Evolutionary conservation across 1,140 invertebrate species (phyloP).

Genomic region (Drosophila sproati): DNA sequence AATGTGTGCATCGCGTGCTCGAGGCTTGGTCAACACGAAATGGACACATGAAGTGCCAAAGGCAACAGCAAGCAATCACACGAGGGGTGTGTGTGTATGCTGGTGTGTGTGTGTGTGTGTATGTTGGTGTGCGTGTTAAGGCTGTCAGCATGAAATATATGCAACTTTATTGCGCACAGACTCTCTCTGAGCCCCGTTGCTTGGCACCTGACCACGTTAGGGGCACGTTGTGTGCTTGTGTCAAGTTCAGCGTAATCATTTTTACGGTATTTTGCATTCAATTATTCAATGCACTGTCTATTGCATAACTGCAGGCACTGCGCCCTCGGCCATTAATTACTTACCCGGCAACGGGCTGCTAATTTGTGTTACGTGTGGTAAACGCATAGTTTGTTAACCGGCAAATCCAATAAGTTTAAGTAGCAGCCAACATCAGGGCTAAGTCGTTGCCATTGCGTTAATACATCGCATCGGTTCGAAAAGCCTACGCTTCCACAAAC

Average conservation of each 20-base stretch:
- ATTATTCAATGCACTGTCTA: slow-evolving; percentile 24
- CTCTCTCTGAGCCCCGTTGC: neutral
- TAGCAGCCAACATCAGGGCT: slow-evolving; percentile 7
- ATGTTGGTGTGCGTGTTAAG: slow-evolving; percentile 10
- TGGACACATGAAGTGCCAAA: slow-evolving; percentile 62
- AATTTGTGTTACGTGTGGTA: slow-evolving; percentile 51
- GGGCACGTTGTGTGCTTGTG: slow-evolving; percentile 24
- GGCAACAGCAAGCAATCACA: slow-evolving; percentile 37
- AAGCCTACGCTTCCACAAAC: neutral
- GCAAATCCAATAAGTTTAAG: slow-evolving; percentile 74
- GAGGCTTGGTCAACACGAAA: slow-evolving; percentile 36
- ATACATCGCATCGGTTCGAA: slow-evolving; percentile 10
- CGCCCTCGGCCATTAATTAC: slow-evolving; percentile 42
- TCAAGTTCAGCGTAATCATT: slow-evolving; percentile 59
- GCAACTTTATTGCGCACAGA: slow-evolving; percentile 26
- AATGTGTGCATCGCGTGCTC: slow-evolving; percentile 35
- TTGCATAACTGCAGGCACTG: slow-evolving; percentile 40
- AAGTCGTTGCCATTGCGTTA: slow-evolving; percentile 39
- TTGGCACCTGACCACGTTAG: neutral
- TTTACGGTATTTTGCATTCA: slow-evolving; percentile 29
- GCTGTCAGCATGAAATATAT: slow-evolving; percentile 51
- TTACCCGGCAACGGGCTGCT: slow-evolving; percentile 44
- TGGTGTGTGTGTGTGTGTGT: slow-evolving; percentile 3
- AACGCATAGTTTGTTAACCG: slow-evolving; percentile 72
- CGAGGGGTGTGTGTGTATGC: neutral